These are phyloP conservation scores for Megalopta genalis DNA, from an alignment of 1,140 invertebrate species.

Conservation along the genomic window DNA sequence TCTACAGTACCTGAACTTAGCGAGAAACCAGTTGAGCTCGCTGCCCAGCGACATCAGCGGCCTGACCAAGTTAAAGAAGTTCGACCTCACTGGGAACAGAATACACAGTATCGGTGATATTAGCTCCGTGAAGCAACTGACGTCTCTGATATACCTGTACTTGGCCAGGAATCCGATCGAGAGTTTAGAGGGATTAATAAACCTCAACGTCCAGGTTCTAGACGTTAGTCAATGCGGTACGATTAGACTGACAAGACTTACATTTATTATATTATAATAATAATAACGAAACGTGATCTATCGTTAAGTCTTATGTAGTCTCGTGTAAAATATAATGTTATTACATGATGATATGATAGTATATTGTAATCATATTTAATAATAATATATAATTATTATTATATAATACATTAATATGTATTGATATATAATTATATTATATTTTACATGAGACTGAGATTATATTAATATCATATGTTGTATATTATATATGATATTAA, in stretches of 20 bases:
- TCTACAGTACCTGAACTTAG: constrained; percentile 69
- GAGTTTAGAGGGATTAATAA: constrained; percentile 64
- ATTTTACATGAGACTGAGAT: no score
- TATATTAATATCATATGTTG: no score
- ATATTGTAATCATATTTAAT: no score
- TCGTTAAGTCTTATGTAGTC: no score
- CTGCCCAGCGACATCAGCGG: constrained; percentile 62
- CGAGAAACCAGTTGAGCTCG: constrained; percentile 66
- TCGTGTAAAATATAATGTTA: no score
- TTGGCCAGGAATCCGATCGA: constrained; percentile 69
- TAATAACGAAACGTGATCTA: no score
- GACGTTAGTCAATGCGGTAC: constrained; percentile 71
- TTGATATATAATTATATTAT: no score
- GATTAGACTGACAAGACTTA: constrained; percentile 15
- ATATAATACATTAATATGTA: no score
- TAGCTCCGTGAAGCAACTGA: constrained; percentile 60
- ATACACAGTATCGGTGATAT: constrained; percentile 55
- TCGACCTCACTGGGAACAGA: constrained; percentile 68
- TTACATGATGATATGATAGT: no score
- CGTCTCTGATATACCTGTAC: constrained; percentile 62
- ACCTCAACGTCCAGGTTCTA: constrained; percentile 60
- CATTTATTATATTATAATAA: no score
- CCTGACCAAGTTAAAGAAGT: constrained; percentile 61
- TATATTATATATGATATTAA: no score
- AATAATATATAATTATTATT: no score